Evolutionary conservation across 2,888 invertebrate species (phyloP), one percentile per base, ranked within the genome.

Genomic region (Andrena bucephala): DNA sequence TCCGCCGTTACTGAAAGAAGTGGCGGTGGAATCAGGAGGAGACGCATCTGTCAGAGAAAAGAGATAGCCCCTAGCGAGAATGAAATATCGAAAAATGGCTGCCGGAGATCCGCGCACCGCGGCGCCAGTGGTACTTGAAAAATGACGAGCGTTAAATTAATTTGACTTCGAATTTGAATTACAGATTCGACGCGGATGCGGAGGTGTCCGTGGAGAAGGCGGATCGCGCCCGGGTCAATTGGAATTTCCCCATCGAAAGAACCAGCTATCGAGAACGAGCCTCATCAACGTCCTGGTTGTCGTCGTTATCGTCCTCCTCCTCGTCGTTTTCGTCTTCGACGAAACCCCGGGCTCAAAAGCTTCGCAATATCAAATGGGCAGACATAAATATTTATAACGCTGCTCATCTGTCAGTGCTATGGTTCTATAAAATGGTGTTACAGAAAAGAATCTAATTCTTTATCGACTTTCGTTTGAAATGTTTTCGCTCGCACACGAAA

Each of bases 121-220:
- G 84, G 77, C 87, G 84, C 72, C 85, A 85, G 77, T 83, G 82
- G 88, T 86, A 88, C 65, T 83, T 89, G 91, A 92, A 92, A 91
- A 91, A 92, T 92, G 92, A 91, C 89, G 84, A 87, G 86, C 89
- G 90, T 92, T 90, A 91, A 92, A 91, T 92, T 92, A 92, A 92
- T 92, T 92, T 92, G 85, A 91, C 90, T 89, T 87, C 63, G 85
- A 81, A 89, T 90, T 87, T 87, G 92, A 90, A 89, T 90, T 89
- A 90, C 89, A 90, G 87, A 92, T 92, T 89, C 79, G 83, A 85
- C 72, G 73, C 77, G 80, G 79, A 86, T 67, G 70, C 72, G 75
- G 82, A 88, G 87, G 85, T 90, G 89, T 89, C 88, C 83, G 84
- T 79, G 81, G 76, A 85, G 81, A 86, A 76, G 86, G 76, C 82